Evolutionary conservation across 2,797 vertebrate genomes (phyloP).

Genomic region (Pseudochromis fuscus): DNA sequence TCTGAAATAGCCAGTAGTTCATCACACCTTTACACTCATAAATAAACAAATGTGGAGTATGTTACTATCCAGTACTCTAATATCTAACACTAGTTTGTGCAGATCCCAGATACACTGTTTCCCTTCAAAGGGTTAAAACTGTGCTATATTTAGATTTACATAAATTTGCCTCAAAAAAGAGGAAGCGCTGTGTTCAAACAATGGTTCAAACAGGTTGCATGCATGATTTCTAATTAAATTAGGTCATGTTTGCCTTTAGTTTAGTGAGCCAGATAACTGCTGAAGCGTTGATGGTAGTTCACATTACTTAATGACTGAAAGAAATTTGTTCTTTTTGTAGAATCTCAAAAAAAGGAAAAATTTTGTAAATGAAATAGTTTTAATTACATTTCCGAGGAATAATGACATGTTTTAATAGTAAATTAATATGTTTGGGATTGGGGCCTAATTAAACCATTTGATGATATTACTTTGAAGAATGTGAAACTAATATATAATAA

Average conservation of each 20-base stretch:
- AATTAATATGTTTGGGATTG: not conserved
- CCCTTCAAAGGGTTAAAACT: conserved; percentile 37
- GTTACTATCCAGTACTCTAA: conserved; percentile 13
- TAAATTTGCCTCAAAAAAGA: conserved; percentile 45
- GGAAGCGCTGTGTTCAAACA: conserved; percentile 36
- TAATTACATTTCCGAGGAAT: not conserved
- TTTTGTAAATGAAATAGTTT: not conserved
- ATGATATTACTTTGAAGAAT: no score
- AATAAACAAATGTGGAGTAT: conserved; percentile 22
- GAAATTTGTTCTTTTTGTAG: not conserved
- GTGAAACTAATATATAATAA: not conserved
- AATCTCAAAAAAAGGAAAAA: not conserved
- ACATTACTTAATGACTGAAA: not conserved
- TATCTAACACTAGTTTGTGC: conserved; percentile 9
- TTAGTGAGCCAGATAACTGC: not conserved
- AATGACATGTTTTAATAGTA: not conserved
- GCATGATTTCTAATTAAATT: not conserved
- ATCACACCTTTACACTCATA: conserved; percentile 25
- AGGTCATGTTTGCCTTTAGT: conserved; percentile 9
- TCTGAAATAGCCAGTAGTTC: conserved; percentile 37
- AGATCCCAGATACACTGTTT: not conserved
- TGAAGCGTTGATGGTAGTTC: not conserved
- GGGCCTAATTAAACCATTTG: no score
- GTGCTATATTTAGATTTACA: conserved; percentile 51
- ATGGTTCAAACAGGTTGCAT: conserved; percentile 37